Evolutionary conservation across 2,113 vertebrate genomes (phyloP).

Genomic region (Triplophysa rosa): DNA sequence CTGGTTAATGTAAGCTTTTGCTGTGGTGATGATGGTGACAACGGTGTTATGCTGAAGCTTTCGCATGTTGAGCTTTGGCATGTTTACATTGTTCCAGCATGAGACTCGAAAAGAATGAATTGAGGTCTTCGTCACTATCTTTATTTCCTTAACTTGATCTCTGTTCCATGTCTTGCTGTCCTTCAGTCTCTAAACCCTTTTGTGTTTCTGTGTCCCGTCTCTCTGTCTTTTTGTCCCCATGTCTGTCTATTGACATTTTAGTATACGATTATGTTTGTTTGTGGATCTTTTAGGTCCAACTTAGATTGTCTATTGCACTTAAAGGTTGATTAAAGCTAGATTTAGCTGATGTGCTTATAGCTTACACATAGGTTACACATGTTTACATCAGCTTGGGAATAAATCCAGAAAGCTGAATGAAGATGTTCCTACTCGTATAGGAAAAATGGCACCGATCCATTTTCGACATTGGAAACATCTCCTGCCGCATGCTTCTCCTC

Average conservation of each 20-base stretch:
- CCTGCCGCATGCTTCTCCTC: slow-evolving; percentile 33
- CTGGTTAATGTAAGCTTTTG: slow-evolving; percentile 24
- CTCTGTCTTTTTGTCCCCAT: background rate
- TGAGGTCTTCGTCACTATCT: slow-evolving; percentile 7
- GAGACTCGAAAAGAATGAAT: background rate
- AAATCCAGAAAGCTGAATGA: slow-evolving; percentile 17
- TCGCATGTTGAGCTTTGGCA: slow-evolving; percentile 64
- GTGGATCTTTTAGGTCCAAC: no score
- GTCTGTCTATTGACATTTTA: no score
- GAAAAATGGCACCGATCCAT: slow-evolving; percentile 11
- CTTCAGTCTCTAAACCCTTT: background rate
- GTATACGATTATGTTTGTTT: no score
- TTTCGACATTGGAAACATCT: slow-evolving; percentile 40
- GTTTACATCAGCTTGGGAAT: slow-evolving; percentile 25
- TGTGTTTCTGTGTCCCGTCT: no score
- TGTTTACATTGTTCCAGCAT: slow-evolving; percentile 58
- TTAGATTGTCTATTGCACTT: no score
- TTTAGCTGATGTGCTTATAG: background rate
- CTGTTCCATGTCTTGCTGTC: background rate
- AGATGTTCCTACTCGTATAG: slow-evolving; percentile 32
- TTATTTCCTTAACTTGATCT: background rate
- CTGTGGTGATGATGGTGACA: slow-evolving; percentile 29
- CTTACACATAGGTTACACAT: slow-evolving; percentile 2
- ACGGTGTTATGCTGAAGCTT: slow-evolving; percentile 18
- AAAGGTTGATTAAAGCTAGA: no score